Evolutionary conservation across 2,888 invertebrate species (phyloP).

Genomic region (Leptura quadrifasciata): DNA sequence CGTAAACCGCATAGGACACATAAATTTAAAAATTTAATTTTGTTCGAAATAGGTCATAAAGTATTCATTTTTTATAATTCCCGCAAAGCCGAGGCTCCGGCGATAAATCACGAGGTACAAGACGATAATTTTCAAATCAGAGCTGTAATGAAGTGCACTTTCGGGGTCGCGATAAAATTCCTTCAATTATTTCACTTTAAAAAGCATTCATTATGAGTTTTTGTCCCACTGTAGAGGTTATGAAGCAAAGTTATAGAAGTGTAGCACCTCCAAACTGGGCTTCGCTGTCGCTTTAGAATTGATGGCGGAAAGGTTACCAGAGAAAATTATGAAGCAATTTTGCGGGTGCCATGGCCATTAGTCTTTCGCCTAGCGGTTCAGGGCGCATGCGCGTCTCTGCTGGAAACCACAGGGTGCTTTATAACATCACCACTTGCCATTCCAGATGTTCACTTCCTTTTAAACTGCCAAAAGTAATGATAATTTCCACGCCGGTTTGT

Average conservation of each 20-base stretch:
- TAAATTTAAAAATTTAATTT: constrained; percentile 42
- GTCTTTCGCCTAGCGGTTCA: constrained; percentile 54
- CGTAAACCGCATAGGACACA: constrained; percentile 31
- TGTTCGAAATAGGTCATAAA: constrained; percentile 38
- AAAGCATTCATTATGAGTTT: constrained; percentile 59
- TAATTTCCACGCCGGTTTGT: constrained; percentile 54
- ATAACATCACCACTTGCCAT: constrained; percentile 63
- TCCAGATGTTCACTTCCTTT: constrained; percentile 63
- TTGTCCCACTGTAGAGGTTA: constrained; percentile 56
- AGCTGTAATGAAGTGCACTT: constrained; percentile 55
- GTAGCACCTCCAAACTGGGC: constrained; percentile 65
- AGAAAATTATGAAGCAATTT: constrained; percentile 74
- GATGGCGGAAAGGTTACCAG: constrained; percentile 73
- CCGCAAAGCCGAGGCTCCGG: constrained; percentile 11
- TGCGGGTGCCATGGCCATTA: constrained; percentile 72
- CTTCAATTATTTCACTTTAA: constrained; percentile 61
- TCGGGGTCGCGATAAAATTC: constrained; percentile 52
- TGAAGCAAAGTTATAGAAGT: constrained; percentile 68
- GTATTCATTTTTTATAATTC: constrained; percentile 36
- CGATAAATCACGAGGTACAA: constrained; percentile 22
- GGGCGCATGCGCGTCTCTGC: constrained; percentile 50
- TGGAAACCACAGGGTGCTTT: constrained; percentile 60
- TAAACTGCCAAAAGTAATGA: constrained; percentile 60
- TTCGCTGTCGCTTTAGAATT: constrained; percentile 68
- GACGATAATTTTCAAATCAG: constrained; percentile 50